Base-by-base conservation (phyloP, 2,888 invertebrate genomes). In the Criorhina ranunculi region DNA sequence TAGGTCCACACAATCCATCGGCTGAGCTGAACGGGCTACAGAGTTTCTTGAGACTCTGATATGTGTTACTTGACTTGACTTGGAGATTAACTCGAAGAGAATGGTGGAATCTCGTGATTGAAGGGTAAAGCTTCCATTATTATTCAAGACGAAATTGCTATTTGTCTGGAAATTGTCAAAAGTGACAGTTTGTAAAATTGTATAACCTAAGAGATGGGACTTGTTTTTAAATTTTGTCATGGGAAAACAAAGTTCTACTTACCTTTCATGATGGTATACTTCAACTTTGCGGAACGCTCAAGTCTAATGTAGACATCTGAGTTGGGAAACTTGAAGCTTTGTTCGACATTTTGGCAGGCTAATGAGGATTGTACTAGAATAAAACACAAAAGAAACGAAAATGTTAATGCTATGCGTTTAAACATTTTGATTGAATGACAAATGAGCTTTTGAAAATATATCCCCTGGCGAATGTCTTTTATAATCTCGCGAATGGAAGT, bases 241-340 rank as follows among this genome's bases (percentile, higher is more conserved):
- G 15, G 8, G 2, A 5, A 17, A 8, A 0, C 31, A 19, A 12
- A 3, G 9, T 49, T 33, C 11, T 2, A 29, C 59, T 67, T 77
- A 89, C 91, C 91, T 87, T 88, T 90, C 88, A 90, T 88, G 55
- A 91, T 77, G 60, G 90, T 88, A 49, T 90, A 91, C 49, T 90
- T 88, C n/a, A 90, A 77, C 73, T 90, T 90, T 0, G 86, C 37
- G 0, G 89, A 88, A 12, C 89, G 90, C 0, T 88, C 79, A 29
- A 91, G 57, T 44, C 88, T 86, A 33, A 91, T 44, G 19, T 88
- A 89, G 49, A 91, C 78, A 77, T 90, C 88, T 11, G 89, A 89
- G 62, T 89, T 90, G 1, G 87, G 87, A 69, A 91, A 91, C 77
- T 89, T 87, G 40, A 88, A 88, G 3, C 88, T 88, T 79, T 89